These are phyloP conservation scores for Aphaenogaster rudis DNA, from an alignment of 1,140 invertebrate genomes.

Conservation along the genomic window DNA sequence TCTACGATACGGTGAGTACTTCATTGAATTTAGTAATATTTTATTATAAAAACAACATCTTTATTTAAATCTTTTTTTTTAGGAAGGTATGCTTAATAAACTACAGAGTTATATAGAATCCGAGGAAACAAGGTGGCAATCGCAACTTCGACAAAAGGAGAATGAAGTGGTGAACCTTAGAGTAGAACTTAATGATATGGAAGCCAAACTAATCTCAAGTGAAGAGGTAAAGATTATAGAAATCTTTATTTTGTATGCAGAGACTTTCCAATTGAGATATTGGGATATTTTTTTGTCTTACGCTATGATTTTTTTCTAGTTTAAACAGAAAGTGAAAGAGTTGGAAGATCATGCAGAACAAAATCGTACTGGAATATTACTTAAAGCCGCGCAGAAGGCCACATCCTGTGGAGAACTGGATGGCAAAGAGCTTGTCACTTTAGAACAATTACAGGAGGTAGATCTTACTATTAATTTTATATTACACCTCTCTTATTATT, in stretches of 20 bases:
- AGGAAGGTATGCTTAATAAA: conserved; percentile 91
- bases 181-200: conserved; percentile 83
- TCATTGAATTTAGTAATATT: conserved; percentile 33
- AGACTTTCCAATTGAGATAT: background rate
- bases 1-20: conserved; percentile 91
- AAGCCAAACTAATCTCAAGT: conserved; percentile 73
- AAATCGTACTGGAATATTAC: conserved; percentile 68
- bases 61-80: conserved; percentile 64
- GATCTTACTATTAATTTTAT: background rate
- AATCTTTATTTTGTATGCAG: background rate
- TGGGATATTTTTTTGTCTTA: background rate
- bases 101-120: conserved; percentile 90
- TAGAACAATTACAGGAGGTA: conserved; percentile 81
- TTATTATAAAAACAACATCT: background rate
- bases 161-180: conserved; percentile 88
- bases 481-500: background rate
- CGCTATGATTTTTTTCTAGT: conserved; percentile 59
- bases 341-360: conserved; percentile 73
- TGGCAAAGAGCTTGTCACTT: conserved; percentile 63
- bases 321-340: conserved; percentile 77
- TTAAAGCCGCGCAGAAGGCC: conserved; percentile 65
- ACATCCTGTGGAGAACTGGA: conserved; percentile 39
- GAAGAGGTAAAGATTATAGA: conserved; percentile 68
- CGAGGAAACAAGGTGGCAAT: conserved; percentile 91
- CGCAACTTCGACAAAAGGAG: conserved; percentile 89